These are phyloP conservation scores for Syngnathus rostellatus DNA, from an alignment of 2,797 vertebrate species.

Conservation along the genomic window DNA sequence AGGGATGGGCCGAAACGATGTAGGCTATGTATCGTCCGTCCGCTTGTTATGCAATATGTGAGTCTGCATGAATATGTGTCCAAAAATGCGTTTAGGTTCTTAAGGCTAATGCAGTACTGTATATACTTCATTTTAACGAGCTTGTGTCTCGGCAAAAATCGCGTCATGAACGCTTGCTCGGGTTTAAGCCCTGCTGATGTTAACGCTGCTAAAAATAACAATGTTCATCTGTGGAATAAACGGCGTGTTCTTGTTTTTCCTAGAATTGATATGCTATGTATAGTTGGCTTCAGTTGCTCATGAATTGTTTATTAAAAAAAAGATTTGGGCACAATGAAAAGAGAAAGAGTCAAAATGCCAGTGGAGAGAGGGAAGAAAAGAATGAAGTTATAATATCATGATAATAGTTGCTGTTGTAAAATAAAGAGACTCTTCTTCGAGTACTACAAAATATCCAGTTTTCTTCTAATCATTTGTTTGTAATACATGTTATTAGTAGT, in stretches of 20 bases:
- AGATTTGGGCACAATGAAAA: not conserved
- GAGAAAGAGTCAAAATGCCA: not conserved
- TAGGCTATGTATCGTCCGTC: not conserved
- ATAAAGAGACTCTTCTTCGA: not conserved
- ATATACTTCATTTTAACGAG: not conserved
- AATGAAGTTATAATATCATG: not conserved
- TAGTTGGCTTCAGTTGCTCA: not conserved
- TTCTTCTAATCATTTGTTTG: not conserved
- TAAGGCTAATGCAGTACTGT: not conserved
- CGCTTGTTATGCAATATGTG: not conserved
- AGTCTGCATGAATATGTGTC: slow-evolving; percentile 3
- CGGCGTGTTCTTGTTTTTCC: not conserved
- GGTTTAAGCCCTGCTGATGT: not conserved
- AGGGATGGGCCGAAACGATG: too few relatives aligned
- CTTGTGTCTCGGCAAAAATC: not conserved
- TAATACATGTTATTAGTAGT: not conserved
- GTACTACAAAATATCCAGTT: not conserved
- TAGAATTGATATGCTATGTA: not conserved
- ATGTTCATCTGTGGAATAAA: not conserved
- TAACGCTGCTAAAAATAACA: not conserved
- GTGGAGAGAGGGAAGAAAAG: not conserved
- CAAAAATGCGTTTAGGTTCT: too few relatives aligned
- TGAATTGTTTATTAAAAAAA: not conserved
- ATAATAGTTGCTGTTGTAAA: not conserved
- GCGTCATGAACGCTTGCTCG: not conserved